Conservation (phyloP, 2,888 invertebrate species). For the Acronicta aceris region DNA sequence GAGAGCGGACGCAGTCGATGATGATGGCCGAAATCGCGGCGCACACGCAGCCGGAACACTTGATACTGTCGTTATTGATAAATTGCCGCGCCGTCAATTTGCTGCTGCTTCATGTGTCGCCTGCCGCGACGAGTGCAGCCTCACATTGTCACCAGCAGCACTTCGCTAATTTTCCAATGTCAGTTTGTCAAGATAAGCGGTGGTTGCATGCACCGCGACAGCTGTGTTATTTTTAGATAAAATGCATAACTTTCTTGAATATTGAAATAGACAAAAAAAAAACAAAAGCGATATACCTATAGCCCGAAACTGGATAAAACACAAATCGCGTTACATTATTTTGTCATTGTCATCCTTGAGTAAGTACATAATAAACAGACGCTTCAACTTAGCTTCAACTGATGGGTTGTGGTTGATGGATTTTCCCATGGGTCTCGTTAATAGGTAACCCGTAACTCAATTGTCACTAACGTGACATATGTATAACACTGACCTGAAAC, state of each 20-base stretch:
- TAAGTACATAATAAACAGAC: too few relatives aligned
- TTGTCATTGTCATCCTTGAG: too few relatives aligned
- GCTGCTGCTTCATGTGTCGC: conserved; percentile 67
- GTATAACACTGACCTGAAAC: too few relatives aligned
- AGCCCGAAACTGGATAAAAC: too few relatives aligned
- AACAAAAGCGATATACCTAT: too few relatives aligned
- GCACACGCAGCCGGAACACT: conserved; percentile 82
- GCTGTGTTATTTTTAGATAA: conserved; percentile 4
- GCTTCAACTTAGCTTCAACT: too few relatives aligned
- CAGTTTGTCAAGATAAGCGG: conserved; percentile 60
- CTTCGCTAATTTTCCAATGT: conserved; percentile 66
- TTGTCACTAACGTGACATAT: too few relatives aligned
- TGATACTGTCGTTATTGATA: conserved; percentile 87
- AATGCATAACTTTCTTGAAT: background rate
- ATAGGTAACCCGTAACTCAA: too few relatives aligned
- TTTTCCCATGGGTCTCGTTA: too few relatives aligned
- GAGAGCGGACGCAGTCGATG: conserved; percentile 57
- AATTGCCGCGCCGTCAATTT: conserved; percentile 83
- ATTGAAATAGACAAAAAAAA: too few relatives aligned
- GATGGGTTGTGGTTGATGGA: too few relatives aligned
- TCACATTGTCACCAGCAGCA: conserved; percentile 53
- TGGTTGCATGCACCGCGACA: conserved; percentile 7
- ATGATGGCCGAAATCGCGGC: conserved; percentile 79
- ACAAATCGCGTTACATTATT: too few relatives aligned
- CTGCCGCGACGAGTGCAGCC: conserved; percentile 65